Evolutionary conservation across 1,140 invertebrate genomes (phyloP).

Genomic region (Agrilus planipennis): DNA sequence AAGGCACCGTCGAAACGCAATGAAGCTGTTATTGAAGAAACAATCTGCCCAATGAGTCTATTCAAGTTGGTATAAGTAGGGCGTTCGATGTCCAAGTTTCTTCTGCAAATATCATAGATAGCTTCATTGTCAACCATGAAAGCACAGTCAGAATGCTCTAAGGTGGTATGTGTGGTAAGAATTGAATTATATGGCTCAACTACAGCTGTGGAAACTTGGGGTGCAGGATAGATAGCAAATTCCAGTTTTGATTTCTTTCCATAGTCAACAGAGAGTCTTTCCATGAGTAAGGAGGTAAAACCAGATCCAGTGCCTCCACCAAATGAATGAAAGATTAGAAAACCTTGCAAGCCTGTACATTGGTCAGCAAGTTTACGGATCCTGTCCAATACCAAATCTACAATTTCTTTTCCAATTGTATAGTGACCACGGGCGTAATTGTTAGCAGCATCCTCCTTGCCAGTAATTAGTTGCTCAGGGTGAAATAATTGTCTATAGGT

Average conservation of each 20-base stretch:
- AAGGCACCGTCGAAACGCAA: slow-evolving; percentile 78
- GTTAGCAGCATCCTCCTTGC: slow-evolving; percentile 71
- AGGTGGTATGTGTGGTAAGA: slow-evolving; percentile 65
- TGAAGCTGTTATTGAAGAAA: slow-evolving; percentile 76
- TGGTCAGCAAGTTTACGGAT: slow-evolving; percentile 63
- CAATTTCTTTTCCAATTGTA: slow-evolving; percentile 77
- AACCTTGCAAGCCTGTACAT: slow-evolving; percentile 70
- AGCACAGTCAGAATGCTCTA: slow-evolving; percentile 71
- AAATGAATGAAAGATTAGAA: slow-evolving; percentile 77
- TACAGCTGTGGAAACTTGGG: slow-evolving; percentile 71
- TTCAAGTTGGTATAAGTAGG: slow-evolving; percentile 73
- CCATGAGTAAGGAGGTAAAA: slow-evolving; percentile 72
- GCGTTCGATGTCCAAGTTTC: slow-evolving; percentile 75
- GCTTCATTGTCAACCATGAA: slow-evolving; percentile 85
- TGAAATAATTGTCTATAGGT: slow-evolving; percentile 63
- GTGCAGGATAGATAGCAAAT: slow-evolving; percentile 78
- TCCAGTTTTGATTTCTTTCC: slow-evolving; percentile 74
- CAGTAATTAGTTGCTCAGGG: slow-evolving; percentile 62
- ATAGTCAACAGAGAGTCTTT: slow-evolving; percentile 67
- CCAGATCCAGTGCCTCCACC: slow-evolving; percentile 78
- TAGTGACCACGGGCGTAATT: slow-evolving; percentile 79
- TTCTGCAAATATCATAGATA: slow-evolving; percentile 80
- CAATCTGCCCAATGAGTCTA: slow-evolving; percentile 70
- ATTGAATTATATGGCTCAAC: slow-evolving; percentile 80
- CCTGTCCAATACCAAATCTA: slow-evolving; percentile 67